These are phyloP conservation scores for Halcyon chelicuti DNA, from an alignment of 2,797 vertebrate species.

Conservation along the genomic window DNA sequence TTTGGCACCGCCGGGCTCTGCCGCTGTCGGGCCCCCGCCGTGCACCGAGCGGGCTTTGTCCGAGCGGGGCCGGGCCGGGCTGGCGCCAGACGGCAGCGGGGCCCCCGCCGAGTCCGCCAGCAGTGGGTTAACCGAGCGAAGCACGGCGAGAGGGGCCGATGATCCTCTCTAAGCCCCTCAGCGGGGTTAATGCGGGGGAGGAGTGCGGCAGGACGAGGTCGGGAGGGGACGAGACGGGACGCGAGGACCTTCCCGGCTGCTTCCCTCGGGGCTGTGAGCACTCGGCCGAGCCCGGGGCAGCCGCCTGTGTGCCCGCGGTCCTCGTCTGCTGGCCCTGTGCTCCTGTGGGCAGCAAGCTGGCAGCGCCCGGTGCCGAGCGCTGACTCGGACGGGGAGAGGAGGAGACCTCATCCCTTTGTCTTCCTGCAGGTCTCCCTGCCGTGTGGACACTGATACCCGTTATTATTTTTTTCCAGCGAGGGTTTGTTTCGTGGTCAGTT, in stretches of 20 bases:
- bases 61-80: background rate
- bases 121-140: background rate
- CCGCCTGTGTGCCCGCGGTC: accelerated
- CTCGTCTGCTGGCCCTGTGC: too few species aligned
- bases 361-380: background rate
- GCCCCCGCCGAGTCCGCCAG: background rate
- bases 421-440: background rate
- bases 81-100: background rate
- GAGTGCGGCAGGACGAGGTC: background rate
- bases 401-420: background rate
- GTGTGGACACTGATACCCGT: accelerated
- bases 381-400: background rate
- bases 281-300: accelerated
- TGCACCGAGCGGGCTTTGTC: background rate
- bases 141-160: too few species aligned
- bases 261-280: accelerated
- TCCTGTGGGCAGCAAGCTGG: background rate
- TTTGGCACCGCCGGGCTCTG: background rate
- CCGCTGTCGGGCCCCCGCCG: background rate
- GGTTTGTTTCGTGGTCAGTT: accelerated
- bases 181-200: background rate
- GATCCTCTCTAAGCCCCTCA: accelerated
- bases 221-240: background rate
- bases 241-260: too few species aligned
- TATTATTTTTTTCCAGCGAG: too few species aligned